Base-by-base conservation (phyloP, 2,888 invertebrate species). In the Ephialtes manifestator region DNA sequence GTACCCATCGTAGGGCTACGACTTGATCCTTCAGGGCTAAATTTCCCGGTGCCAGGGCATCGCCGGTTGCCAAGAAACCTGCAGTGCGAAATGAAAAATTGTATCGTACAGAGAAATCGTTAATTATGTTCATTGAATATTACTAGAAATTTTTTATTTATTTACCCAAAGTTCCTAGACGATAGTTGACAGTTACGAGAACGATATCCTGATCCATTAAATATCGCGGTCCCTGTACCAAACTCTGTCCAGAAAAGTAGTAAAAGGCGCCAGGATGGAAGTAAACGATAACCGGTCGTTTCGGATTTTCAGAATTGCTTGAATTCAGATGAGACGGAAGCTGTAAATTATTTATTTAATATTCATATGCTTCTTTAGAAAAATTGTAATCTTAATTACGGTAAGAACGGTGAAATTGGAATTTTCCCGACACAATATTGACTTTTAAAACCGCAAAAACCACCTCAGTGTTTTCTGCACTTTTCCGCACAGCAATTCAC, bases 211-310 rank as follows among this genome's bases (percentile, higher is more conserved):
- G 87, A 28, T 92, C 92, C 75, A 93, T 58, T 4, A 93, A 72
- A 71, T 92, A 93, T 51, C 92, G 82, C 0, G 94, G 93, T 10
- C 91, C 91, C 10, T 79, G 93, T 75, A 91, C 88, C 15, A 85
- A 94, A 84, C 96, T 97, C 87, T 95, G 95, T 0, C 95, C 96
- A 0, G 96, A 96, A 31, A 94, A 94, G 0, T 94, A 94, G 91
- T 96, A 96, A 92, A 96, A 97, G n/a, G 95, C 96, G 0, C 97
- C 97, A 0, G 96, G 95, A 93, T 97, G 97, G 83, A 97, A 95
- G 92, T 95, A 96, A 0, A 97, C 95, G 7, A 97, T 94, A 1
- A 97, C 97, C 0, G 97, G 96, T 13, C 94, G 87, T 3, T 72
- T 84, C 4, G 70, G 4, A 31, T 58, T 68, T 46, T 11, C 46